phyloP scores from a whole-genome alignment of 2,888 invertebrate genomes.

The Apamea monoglypha region DNA sequence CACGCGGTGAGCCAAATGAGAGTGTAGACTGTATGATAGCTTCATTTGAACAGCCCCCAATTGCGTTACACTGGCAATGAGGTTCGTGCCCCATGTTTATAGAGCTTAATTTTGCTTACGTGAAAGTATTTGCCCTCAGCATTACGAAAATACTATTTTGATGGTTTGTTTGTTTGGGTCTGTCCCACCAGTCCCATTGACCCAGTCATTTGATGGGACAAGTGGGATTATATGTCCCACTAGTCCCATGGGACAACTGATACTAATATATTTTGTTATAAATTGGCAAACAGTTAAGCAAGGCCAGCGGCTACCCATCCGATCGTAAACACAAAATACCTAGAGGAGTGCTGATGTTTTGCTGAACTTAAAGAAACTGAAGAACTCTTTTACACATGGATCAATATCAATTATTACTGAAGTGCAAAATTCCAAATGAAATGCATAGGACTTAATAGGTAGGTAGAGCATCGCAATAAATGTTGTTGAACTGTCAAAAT shows the following conservation, averaged over 20 bases:
- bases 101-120: background rate
- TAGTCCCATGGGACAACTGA: no score
- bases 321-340: background rate
- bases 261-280: no score
- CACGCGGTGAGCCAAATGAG: constrained; percentile 20
- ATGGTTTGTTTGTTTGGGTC: background rate
- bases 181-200: no score
- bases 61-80: constrained; percentile 27
- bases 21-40: constrained; percentile 29
- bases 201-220: no score
- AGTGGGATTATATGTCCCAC: no score
- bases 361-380: background rate
- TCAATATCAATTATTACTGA: background rate
- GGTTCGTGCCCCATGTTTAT: constrained; percentile 14
- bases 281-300: no score
- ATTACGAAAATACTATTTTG: constrained; percentile 8
- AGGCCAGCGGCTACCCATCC: background rate
- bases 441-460: no score
- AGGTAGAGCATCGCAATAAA: no score
- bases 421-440: background rate
- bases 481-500: no score
- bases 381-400: background rate
- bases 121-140: background rate
- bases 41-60: constrained; percentile 26
- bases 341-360: background rate